Conservation (phyloP, 2,888 invertebrate species). For the Petrolisthes cinctipes region DNA sequence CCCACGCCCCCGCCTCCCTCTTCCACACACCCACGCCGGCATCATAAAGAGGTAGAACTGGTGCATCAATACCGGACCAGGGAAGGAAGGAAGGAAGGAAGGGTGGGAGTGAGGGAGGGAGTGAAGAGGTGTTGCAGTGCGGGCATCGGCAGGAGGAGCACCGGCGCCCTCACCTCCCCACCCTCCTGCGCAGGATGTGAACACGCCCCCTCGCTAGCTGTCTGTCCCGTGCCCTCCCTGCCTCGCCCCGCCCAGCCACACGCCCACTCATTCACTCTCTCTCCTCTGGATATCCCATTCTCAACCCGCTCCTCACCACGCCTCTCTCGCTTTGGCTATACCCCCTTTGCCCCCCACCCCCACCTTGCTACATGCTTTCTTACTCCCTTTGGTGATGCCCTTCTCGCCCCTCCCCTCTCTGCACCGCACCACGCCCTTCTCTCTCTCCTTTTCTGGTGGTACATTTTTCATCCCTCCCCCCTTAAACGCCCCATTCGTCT, state of each 20-base stretch:
- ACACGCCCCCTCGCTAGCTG: no score
- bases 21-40: background rate
- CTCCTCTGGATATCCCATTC: background rate
- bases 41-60: no score
- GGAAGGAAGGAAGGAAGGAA: background rate
- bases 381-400: background rate
- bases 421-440: background rate
- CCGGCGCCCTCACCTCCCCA: no score
- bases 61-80: background rate
- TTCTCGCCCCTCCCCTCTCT: background rate
- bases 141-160: no score
- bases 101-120: background rate
- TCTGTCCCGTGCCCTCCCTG: background rate
- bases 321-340: no score
- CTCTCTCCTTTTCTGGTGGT: background rate
- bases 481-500: background rate
- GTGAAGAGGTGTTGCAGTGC: background rate
- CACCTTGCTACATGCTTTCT: background rate
- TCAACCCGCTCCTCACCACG: background rate
- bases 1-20: background rate
- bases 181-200: no score
- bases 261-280: background rate
- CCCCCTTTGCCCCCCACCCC: background rate
- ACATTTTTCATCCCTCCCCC: background rate
- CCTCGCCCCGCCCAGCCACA: background rate